Percentiles rank a stretch among this genome's conserved stretches.
phyloP scores from a whole-genome alignment of 2,113 vertebrate genomes.

The Rostratula benghalensis region DNA sequence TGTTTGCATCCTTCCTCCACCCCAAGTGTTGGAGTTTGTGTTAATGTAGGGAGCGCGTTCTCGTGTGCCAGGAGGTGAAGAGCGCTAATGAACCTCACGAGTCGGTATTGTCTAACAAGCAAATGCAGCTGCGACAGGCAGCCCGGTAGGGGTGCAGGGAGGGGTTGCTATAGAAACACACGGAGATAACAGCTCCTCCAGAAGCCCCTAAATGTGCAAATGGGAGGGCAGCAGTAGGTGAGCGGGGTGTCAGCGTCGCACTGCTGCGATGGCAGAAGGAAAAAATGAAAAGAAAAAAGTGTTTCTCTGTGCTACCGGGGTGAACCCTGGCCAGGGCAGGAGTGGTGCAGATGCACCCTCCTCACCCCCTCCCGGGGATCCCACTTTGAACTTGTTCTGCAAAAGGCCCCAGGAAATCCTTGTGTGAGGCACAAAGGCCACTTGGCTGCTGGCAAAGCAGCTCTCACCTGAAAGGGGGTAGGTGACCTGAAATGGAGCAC shows the following conservation, averaged over 20 bases:
- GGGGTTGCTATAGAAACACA: constrained; percentile 58
- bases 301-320: accelerated
- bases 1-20: neutral
- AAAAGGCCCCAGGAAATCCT: neutral
- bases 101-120: neutral
- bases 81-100: neutral
- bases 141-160: neutral
- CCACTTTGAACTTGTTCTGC: accelerated
- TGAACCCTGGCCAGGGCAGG: accelerated
- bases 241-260: neutral
- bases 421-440: accelerated
- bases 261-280: neutral
- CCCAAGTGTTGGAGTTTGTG: accelerated
- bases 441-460: neutral
- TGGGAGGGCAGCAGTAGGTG: neutral
- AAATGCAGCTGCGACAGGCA: neutral
- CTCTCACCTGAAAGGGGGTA: neutral
- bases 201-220: neutral
- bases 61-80: neutral
- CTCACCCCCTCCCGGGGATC: neutral
- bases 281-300: neutral
- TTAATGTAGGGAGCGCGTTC: accelerated
- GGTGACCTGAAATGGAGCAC: accelerated
- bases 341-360: accelerated
- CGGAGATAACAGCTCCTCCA: neutral